Conservation (phyloP, 2,797 vertebrate species). For the Adelosebastes latens region DNA sequence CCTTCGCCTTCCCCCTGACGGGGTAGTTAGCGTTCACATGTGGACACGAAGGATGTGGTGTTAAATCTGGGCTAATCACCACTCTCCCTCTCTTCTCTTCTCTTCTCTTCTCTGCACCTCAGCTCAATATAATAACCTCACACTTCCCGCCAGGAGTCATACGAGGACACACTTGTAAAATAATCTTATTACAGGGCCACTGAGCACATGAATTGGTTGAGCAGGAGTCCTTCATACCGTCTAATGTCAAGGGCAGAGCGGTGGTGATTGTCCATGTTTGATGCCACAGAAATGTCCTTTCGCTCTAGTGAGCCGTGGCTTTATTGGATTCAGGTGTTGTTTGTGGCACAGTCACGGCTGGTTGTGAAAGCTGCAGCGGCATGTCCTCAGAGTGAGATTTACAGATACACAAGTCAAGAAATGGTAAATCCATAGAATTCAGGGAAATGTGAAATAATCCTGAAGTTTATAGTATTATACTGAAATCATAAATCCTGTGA, state of each 20-base stretch:
- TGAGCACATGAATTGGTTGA: conserved; percentile 12
- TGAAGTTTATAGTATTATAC: not conserved
- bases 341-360: not conserved
- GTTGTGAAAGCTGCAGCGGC: not conserved
- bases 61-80: conserved; percentile 47
- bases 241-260: conserved; percentile 28
- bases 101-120: not conserved
- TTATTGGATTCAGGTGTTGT: conserved; percentile 1
- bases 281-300: not conserved
- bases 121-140: conserved; percentile 24
- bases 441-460: not conserved
- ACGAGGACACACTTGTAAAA: conserved; percentile 16
- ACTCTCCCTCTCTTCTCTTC: not conserved
- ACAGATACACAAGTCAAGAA: no score
- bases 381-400: not conserved
- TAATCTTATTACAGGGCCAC: conserved; percentile 41
- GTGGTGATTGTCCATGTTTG: not conserved
- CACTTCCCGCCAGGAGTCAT: conserved; percentile 30
- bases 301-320: not conserved
- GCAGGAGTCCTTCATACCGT: conserved; percentile 23
- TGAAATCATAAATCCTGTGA: not conserved
- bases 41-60: conserved; percentile 15
- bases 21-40: conserved; percentile 28
- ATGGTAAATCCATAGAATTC: not conserved
- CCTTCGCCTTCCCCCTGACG: conserved; percentile 13